These are phyloP conservation scores for Aproaerema taeniolella DNA, from an alignment of 2,888 invertebrate species.

Conservation along the genomic window DNA sequence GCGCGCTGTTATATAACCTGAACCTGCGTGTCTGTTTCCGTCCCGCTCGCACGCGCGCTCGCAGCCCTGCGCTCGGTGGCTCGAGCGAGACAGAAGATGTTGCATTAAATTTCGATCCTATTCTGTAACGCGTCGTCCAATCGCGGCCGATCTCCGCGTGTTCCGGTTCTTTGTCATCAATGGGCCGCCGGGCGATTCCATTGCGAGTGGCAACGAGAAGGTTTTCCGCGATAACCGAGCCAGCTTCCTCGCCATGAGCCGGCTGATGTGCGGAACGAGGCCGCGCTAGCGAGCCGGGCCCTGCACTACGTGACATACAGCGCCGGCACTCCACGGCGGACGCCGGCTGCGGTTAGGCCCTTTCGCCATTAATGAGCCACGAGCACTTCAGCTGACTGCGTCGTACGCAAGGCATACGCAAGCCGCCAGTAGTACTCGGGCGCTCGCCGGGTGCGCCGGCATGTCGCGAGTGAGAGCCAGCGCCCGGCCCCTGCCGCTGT, in stretches of 20 bases:
- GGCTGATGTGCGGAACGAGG: slow-evolving; percentile 2
- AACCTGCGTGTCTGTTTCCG: slow-evolving; percentile 37
- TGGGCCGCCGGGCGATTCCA: slow-evolving; percentile 81
- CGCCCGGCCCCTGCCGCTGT: slow-evolving; percentile 10
- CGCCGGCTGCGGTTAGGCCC: slow-evolving; percentile 47
- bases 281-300: not conserved
- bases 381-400: slow-evolving; percentile 77
- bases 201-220: slow-evolving; percentile 49
- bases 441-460: slow-evolving; percentile 48
- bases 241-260: slow-evolving; percentile 26
- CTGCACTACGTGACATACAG: not conserved
- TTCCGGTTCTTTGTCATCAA: slow-evolving; percentile 85
- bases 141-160: slow-evolving; percentile 77
- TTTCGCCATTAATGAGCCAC: slow-evolving; percentile 60
- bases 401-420: slow-evolving; percentile 60
- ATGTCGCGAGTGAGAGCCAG: slow-evolving; percentile 33
- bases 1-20: slow-evolving; percentile 63
- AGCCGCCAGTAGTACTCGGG: slow-evolving; percentile 45
- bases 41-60: slow-evolving; percentile 42
- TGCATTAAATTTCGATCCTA: slow-evolving; percentile 74
- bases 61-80: slow-evolving; percentile 19
- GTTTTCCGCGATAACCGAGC: slow-evolving; percentile 50
- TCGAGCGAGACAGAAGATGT: slow-evolving; percentile 49
- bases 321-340: slow-evolving; percentile 37
- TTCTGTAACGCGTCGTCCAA: slow-evolving; percentile 76